Percentiles rank a stretch among this genome's conserved stretches.
phyloP scores from a whole-genome alignment of 2,113 vertebrate species.

The Willisornis vidua region DNA sequence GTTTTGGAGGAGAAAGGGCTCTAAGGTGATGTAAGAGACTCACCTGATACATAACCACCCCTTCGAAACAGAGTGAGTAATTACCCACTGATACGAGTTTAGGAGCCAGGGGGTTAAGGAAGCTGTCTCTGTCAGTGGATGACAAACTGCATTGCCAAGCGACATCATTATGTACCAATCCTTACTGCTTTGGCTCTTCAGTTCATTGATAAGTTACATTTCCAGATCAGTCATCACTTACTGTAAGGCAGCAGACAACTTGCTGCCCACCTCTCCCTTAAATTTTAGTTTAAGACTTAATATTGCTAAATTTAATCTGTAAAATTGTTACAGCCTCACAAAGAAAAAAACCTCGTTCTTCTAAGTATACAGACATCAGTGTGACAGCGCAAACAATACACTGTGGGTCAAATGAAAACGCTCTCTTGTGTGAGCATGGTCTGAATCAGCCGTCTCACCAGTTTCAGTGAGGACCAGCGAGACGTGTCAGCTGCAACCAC shows the following conservation, averaged over 20 bases:
- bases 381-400: slow-evolving; percentile 24
- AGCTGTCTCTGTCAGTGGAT: background rate
- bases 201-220: background rate
- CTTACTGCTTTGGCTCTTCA: background rate
- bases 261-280: background rate
- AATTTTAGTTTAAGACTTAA: background rate
- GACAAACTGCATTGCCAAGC: background rate
- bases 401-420: slow-evolving; percentile 16
- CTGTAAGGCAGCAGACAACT: background rate
- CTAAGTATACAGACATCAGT: background rate
- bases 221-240: background rate
- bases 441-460: slow-evolving; percentile 16
- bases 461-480: background rate
- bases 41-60: background rate
- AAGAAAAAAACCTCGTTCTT: background rate
- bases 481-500: slow-evolving; percentile 40
- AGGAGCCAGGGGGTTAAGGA: background rate
- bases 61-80: background rate
- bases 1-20: background rate
- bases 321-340: background rate
- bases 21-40: background rate
- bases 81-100: background rate
- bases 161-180: background rate
- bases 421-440: background rate
- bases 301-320: background rate